A percentile compares a stretch with the other conserved stretches of the same genome.
phyloP scores from a whole-genome alignment of 2,113 vertebrate genomes.

The Electrona antarctica region DNA sequence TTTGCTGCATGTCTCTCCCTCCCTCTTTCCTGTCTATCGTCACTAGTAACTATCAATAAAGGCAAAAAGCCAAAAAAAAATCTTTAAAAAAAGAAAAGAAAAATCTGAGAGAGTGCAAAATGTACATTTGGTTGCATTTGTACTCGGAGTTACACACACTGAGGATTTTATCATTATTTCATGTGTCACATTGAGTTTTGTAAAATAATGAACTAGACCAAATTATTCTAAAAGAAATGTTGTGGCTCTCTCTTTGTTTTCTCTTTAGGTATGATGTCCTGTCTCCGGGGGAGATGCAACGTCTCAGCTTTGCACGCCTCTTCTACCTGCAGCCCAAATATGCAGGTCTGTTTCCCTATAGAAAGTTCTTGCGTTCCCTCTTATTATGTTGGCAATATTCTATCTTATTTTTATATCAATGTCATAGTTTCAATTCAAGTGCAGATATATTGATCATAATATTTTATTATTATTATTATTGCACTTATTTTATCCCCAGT shows the following conservation, averaged over 20 bases:
- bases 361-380: background rate
- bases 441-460: background rate
- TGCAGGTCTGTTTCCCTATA: conserved; percentile 79
- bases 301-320: conserved; percentile 91
- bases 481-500: background rate
- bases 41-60: no score
- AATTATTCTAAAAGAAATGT: background rate
- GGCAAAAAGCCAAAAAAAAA: background rate
- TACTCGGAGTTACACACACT: background rate
- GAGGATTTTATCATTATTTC: background rate
- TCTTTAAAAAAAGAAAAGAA: no score
- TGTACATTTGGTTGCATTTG: background rate
- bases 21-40: no score
- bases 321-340: conserved; percentile 98
- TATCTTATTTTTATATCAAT: no score
- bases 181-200: background rate
- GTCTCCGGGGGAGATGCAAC: conserved; percentile 97
- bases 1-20: no score
- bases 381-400: no score
- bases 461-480: background rate
- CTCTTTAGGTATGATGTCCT: conserved; percentile 90
- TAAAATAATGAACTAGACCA: no score
- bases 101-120: background rate
- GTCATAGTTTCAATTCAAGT: no score
- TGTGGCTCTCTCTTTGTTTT: background rate